Evolutionary conservation across 1,140 invertebrate genomes (phyloP).

Genomic region (Pseudoatta argentina): DNA sequence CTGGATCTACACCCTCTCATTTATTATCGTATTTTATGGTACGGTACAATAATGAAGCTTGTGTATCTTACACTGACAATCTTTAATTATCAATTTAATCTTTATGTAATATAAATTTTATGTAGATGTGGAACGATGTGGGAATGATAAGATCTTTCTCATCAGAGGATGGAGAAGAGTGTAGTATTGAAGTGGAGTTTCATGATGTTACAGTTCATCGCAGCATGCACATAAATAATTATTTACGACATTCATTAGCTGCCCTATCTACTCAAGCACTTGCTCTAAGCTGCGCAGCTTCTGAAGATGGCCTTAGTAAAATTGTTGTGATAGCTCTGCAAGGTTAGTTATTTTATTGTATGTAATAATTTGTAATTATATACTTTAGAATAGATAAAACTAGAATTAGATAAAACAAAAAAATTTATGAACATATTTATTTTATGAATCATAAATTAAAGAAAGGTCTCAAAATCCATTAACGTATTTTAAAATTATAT

Average conservation of each 20-base stretch:
- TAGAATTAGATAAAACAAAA: not conserved
- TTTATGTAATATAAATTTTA: constrained; percentile 1
- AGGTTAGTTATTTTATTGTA: constrained; percentile 73
- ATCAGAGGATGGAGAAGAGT: constrained; percentile 89
- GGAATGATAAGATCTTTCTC: constrained; percentile 93
- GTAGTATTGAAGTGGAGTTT: constrained; percentile 97
- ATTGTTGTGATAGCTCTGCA: constrained; percentile 82
- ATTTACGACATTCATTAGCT: constrained; percentile 93
- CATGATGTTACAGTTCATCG: constrained; percentile 96
- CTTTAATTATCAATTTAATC: constrained; percentile 37
- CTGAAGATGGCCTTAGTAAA: constrained; percentile 87
- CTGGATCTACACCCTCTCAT: constrained; percentile 94
- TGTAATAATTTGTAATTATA: not conserved
- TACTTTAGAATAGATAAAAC: not conserved
- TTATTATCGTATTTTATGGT: constrained; percentile 94
- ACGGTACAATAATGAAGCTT: constrained; percentile 61
- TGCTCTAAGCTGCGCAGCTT: constrained; percentile 91
- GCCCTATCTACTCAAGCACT: constrained; percentile 93
- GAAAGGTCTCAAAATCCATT: not conserved
- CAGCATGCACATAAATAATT: constrained; percentile 95
- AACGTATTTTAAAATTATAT: not conserved
- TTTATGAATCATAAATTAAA: not conserved
- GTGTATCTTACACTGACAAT: not conserved
- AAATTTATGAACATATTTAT: not conserved
- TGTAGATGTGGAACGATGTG: constrained; percentile 94